A percentile compares a stretch with the other conserved stretches of the same genome.
Evolutionary conservation across 2,113 vertebrate genomes (phyloP).

Genomic region (Plestiodon gilberti): DNA sequence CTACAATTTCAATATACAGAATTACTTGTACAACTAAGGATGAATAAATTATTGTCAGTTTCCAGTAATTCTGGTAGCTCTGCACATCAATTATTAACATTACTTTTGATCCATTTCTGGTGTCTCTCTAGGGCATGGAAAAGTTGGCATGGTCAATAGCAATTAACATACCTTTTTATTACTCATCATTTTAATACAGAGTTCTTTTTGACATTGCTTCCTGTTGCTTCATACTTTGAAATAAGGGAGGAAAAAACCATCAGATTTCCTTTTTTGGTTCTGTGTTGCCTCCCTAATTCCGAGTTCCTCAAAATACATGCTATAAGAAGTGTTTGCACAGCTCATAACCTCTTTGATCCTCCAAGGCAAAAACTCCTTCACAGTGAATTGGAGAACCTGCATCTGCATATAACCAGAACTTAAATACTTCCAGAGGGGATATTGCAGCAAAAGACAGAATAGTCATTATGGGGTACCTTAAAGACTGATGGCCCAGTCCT

Average conservation of each 20-base stretch:
- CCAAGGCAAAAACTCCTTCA: not conserved
- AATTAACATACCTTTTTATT: conserved; percentile 3
- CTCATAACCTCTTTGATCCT: not conserved
- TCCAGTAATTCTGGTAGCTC: not conserved
- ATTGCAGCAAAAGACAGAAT: too few species aligned
- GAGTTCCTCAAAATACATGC: not conserved
- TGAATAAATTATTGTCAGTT: not conserved
- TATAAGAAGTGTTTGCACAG: not conserved
- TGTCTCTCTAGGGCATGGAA: not conserved
- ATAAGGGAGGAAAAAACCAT: not conserved
- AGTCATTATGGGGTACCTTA: too few species aligned
- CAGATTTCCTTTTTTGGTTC: not conserved
- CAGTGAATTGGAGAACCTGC: not conserved
- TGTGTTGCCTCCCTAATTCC: not conserved
- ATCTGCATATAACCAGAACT: not conserved
- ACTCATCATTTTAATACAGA: not conserved
- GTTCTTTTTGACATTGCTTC: not conserved
- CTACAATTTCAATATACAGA: not conserved
- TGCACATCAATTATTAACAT: conserved; percentile 2
- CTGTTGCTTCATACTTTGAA: conserved; percentile 4
- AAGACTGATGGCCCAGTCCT: too few species aligned
- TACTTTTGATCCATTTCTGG: not conserved
- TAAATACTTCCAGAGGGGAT: not conserved
- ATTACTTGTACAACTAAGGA: not conserved
- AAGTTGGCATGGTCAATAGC: not conserved